phyloP scores from a whole-genome alignment of 2,888 invertebrate species.

The Amblyjoppa fuscipennis region DNA sequence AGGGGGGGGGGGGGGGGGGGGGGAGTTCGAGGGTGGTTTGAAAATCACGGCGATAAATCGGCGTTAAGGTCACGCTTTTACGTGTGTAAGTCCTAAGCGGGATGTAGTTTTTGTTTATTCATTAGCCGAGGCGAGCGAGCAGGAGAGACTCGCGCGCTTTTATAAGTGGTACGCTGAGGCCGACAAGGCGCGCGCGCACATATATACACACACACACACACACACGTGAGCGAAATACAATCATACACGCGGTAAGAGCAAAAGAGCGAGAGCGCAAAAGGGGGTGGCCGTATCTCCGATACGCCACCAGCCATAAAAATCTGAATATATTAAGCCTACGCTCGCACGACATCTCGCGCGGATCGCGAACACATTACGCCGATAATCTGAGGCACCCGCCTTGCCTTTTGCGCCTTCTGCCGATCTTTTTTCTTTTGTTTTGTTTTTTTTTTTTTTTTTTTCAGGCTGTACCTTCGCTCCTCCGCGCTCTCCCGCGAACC shows the following conservation, averaged over 20 bases:
- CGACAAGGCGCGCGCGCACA: conserved; percentile 48
- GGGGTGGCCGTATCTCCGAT: conserved; percentile 81
- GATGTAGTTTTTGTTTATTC: conserved; percentile 84
- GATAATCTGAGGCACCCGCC: conserved; percentile 75
- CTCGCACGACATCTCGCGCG: conserved; percentile 82
- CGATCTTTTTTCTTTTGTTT: conserved; percentile 67
- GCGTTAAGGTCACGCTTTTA: conserved; percentile 84
- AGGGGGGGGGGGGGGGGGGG: conserved; percentile 6
- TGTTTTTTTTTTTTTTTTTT: conserved; percentile 72
- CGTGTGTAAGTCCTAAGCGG: conserved; percentile 82
- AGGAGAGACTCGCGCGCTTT: conserved; percentile 58
- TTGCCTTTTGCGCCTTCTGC: conserved; percentile 71
- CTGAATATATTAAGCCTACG: conserved; percentile 84
- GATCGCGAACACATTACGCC: conserved; percentile 81
- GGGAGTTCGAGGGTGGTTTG: conserved; percentile 69
- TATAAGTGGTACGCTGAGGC: conserved; percentile 78
- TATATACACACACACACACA: background rate
- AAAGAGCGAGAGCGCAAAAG: conserved; percentile 55
- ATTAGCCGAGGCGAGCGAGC: conserved; percentile 77
- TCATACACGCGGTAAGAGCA: conserved; percentile 15
- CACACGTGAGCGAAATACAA: background rate
- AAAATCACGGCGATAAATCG: conserved; percentile 78
- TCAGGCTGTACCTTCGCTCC: conserved; percentile 60
- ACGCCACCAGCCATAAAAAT: conserved; percentile 84
- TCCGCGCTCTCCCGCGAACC: conserved; percentile 19